These are phyloP conservation scores for Meloe dianella DNA, from an alignment of 2,888 invertebrate genomes.

Conservation along the genomic window DNA sequence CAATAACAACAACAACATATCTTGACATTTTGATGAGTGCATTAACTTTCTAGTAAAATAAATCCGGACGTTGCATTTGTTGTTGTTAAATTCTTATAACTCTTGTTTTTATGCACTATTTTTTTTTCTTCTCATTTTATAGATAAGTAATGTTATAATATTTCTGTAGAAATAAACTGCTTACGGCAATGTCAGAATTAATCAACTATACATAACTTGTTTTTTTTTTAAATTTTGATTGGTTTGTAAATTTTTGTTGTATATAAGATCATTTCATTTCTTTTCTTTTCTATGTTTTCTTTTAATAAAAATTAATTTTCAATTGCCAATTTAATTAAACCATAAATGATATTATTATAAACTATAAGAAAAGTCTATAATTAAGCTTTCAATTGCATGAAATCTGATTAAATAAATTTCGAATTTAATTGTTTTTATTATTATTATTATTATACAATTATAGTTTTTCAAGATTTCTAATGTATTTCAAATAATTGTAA, in stretches of 20 bases:
- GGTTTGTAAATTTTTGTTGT: no score
- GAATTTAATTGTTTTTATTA: neutral
- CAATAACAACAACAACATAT: constrained; percentile 2
- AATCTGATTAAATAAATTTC: neutral
- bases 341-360: neutral
- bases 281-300: no score
- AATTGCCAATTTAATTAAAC: neutral
- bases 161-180: neutral
- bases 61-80: constrained; percentile 6
- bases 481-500: no score
- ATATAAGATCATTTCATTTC: no score
- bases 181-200: neutral
- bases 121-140: no score
- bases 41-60: constrained; percentile 11
- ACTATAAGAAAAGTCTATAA: neutral
- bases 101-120: no score
- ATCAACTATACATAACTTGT: constrained; percentile 2
- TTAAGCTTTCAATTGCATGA: neutral
- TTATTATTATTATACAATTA: neutral
- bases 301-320: neutral
- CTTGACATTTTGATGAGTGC: constrained; percentile 12
- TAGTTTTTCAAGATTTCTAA: neutral
- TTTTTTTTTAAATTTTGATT: no score
- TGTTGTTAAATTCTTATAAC: neutral
- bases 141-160: no score